Percentiles rank a stretch among this genome's conserved stretches.
phyloP scores from a whole-genome alignment of 2,797 vertebrate species.

The Bovichtus variegatus region DNA sequence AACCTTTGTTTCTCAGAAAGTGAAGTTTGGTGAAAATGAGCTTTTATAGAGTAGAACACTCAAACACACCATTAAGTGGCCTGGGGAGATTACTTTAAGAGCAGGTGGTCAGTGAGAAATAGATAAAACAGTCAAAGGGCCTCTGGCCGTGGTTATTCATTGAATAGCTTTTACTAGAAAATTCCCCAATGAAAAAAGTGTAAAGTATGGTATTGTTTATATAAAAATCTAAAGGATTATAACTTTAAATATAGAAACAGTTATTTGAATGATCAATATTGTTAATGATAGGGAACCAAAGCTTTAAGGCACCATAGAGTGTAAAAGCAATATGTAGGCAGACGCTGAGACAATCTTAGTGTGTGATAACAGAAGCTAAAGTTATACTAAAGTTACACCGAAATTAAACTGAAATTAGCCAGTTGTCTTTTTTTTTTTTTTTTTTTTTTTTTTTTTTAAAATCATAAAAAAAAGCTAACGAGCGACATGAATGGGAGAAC shows the following conservation, averaged over 20 bases:
- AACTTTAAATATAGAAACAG: not conserved
- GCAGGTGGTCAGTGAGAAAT: slow-evolving; percentile 21
- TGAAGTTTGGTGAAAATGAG: slow-evolving; percentile 3
- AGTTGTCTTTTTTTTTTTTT: no score
- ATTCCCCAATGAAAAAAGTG: not conserved
- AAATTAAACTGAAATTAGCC: not conserved
- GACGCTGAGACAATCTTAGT: not conserved
- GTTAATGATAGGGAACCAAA: not conserved
- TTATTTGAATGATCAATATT: not conserved
- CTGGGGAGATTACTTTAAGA: slow-evolving; percentile 23
- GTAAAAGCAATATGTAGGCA: not conserved
- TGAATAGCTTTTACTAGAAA: not conserved
- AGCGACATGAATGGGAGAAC: not conserved
- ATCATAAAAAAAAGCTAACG: no score
- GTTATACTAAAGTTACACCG: not conserved
- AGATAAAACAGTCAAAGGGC: slow-evolving; percentile 11
- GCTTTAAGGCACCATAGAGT: not conserved
- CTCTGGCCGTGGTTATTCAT: not conserved
- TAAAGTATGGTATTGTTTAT: not conserved
- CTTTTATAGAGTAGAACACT: slow-evolving; percentile 18
- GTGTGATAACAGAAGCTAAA: not conserved
- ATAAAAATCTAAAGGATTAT: not conserved
- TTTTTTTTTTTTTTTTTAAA: no score
- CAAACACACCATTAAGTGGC: slow-evolving; percentile 15
- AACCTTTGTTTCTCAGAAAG: slow-evolving; percentile 9